These are phyloP conservation scores for Lepidurus couesii DNA, from an alignment of 1,140 invertebrate species.

Conservation along the genomic window DNA sequence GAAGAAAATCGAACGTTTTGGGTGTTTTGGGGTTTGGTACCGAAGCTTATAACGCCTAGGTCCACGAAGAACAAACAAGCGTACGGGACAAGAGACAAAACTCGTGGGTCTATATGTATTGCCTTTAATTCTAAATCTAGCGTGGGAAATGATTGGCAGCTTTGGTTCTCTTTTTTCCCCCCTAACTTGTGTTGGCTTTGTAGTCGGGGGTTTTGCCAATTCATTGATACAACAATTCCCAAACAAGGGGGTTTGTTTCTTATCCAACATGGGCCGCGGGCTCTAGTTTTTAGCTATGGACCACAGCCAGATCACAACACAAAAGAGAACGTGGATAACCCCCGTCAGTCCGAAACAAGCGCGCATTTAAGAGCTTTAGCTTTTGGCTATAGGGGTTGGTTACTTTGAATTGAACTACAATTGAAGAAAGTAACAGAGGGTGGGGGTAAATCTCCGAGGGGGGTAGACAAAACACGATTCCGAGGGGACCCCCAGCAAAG, in stretches of 20 bases:
- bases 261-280: constrained; percentile 17
- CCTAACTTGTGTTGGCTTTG: neutral
- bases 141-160: constrained; percentile 20
- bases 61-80: too few species aligned
- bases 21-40: too few species aligned
- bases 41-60: too few species aligned
- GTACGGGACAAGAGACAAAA: too few species aligned
- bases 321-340: constrained; percentile 10
- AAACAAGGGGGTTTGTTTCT: constrained; percentile 19
- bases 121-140: neutral
- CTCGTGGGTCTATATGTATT: neutral
- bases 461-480: constrained; percentile 19
- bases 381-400: constrained; percentile 5
- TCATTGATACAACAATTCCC: constrained; percentile 17
- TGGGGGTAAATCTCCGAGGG: constrained; percentile 20
- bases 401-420: constrained; percentile 20
- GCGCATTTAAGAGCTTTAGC: constrained; percentile 17
- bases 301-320: constrained; percentile 13
- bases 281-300: neutral
- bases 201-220: constrained; percentile 2
- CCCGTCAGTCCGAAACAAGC: constrained; percentile 8
- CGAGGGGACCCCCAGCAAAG: constrained; percentile 12
- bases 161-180: neutral
- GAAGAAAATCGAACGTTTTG: too few species aligned
- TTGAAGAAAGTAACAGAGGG: constrained; percentile 20